A percentile compares a stretch with the other conserved stretches of the same genome.
Conservation (phyloP, 2,113 vertebrate species). For the Xyrauchen texanus region DNA sequence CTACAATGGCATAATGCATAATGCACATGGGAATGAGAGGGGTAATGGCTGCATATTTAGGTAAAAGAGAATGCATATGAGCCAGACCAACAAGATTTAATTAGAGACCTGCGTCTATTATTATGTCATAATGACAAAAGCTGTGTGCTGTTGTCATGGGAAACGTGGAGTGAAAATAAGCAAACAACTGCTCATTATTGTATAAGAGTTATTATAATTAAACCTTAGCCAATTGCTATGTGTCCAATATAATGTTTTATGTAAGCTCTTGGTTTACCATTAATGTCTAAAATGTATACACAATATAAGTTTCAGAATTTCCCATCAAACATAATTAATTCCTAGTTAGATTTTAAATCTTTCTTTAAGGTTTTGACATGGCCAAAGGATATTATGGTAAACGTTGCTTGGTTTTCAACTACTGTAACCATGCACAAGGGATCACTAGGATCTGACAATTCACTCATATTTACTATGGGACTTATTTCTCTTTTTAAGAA, state of each 20-base stretch:
- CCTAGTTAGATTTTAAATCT: neutral
- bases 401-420: slow-evolving; percentile 18
- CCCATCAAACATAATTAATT: too few species aligned
- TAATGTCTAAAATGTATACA: too few species aligned
- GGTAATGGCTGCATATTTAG: too few species aligned
- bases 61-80: slow-evolving; percentile 12
- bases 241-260: too few species aligned
- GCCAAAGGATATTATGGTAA: slow-evolving; percentile 11
- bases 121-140: slow-evolving; percentile 18
- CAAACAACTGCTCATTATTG: neutral
- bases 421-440: slow-evolving; percentile 30
- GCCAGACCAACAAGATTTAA: slow-evolving; percentile 25
- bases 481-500: neutral
- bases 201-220: too few species aligned
- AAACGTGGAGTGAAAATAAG: neutral
- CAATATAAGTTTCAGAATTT: too few species aligned
- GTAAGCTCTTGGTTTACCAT: too few species aligned
- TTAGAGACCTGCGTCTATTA: slow-evolving; percentile 25
- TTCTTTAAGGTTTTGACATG: slow-evolving; percentile 4
- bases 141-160: neutral
- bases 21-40: neutral
- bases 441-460: neutral
- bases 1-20: neutral
- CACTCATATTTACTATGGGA: neutral
- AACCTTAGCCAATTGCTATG: too few species aligned